Evolutionary conservation across 2,797 vertebrate genomes (phyloP).

Genomic region (Garrulus glandarius): DNA sequence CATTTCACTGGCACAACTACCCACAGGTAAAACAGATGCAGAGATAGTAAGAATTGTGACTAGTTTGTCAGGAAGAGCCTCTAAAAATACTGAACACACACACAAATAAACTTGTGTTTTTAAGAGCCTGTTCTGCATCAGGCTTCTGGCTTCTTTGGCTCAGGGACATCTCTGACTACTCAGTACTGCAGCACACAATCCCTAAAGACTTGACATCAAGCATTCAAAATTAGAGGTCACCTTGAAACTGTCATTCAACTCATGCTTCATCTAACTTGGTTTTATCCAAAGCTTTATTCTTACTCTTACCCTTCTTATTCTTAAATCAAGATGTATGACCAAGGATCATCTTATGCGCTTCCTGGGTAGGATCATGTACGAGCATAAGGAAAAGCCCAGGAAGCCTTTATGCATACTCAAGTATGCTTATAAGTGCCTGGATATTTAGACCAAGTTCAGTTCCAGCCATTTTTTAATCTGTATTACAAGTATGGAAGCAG

Average conservation of each 20-base stretch:
- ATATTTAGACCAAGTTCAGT: neutral
- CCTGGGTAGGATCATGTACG: neutral
- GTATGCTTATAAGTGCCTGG: neutral
- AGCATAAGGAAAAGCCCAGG: neutral
- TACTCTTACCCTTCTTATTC: neutral
- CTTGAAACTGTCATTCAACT: neutral
- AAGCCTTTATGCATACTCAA: neutral
- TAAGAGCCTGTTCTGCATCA: neutral
- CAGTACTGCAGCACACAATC: neutral
- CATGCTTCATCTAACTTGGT: neutral
- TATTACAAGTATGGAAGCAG: neutral
- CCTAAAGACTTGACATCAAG: neutral
- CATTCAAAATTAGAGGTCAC: neutral
- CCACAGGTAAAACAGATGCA: neutral
- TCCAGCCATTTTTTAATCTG: neutral
- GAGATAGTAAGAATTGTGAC: neutral
- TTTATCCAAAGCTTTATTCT: neutral
- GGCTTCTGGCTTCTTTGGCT: neutral
- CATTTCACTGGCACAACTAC: neutral
- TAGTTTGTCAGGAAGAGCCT: neutral
- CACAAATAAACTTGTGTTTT: neutral
- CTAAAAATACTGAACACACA: neutral
- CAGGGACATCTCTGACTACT: fast-evolving
- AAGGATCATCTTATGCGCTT: neutral
- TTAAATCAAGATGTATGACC: neutral